phyloP scores from a whole-genome alignment of 2,113 vertebrate genomes.

The Puma concolor region DNA sequence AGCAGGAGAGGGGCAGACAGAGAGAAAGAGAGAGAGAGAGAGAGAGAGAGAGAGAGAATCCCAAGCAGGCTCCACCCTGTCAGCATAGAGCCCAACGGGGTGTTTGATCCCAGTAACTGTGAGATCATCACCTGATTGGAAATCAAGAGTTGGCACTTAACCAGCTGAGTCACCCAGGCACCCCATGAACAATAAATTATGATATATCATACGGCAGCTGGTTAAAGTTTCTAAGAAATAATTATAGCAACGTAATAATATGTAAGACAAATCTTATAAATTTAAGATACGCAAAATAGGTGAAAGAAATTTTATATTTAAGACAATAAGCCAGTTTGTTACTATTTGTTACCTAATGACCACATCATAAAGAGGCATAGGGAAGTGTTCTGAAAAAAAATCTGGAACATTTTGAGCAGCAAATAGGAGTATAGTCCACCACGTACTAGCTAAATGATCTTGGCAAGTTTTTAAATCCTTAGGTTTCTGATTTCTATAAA shows the following conservation, averaged over 20 bases:
- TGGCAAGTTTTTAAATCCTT: not conserved
- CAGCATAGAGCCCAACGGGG: too few relatives aligned
- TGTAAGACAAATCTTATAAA: not conserved
- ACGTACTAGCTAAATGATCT: not conserved
- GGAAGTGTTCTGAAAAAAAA: constrained; percentile 4
- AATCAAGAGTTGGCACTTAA: too few relatives aligned
- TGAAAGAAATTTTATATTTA: not conserved
- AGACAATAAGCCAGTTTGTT: not conserved
- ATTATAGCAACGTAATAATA: not conserved
- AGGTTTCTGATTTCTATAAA: not conserved
- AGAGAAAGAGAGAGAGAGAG: too few relatives aligned
- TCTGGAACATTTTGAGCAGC: not conserved
- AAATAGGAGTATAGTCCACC: not conserved
- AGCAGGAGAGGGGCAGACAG: too few relatives aligned
- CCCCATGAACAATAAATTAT: not conserved
- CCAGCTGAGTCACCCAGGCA: too few relatives aligned
- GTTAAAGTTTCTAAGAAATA: not conserved
- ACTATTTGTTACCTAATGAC: not conserved
- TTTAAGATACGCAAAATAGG: not conserved
- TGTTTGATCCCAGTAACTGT: too few relatives aligned
- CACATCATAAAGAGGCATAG: not conserved
- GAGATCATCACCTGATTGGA: too few relatives aligned
- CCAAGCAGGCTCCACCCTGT: too few relatives aligned
- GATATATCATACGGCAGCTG: not conserved
- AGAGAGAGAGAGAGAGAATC: too few relatives aligned